phyloP scores from a whole-genome alignment of 2,797 vertebrate species.

The Mormyrops boulengeri region DNA sequence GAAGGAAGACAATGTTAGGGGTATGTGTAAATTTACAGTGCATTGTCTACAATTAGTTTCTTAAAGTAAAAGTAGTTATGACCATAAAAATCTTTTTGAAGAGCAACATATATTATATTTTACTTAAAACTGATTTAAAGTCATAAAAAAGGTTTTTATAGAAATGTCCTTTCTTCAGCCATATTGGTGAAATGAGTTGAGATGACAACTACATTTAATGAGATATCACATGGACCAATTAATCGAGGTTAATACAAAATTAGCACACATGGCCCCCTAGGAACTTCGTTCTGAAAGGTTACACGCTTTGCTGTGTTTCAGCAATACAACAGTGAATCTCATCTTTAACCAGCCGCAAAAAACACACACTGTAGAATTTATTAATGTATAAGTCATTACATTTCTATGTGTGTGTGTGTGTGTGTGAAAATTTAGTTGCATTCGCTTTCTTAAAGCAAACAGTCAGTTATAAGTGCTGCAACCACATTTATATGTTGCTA shows the following conservation, averaged over 20 bases:
- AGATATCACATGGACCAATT: not conserved
- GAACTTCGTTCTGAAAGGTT: not conserved
- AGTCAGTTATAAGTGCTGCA: not conserved
- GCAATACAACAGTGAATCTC: not conserved
- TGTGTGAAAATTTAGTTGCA: not conserved
- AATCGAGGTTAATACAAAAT: not conserved
- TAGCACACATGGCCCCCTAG: not conserved
- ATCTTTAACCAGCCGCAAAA: not conserved
- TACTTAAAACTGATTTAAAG: not conserved
- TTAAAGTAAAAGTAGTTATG: not conserved
- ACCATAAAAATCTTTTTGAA: not conserved
- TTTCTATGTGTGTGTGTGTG: not conserved
- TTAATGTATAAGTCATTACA: not conserved
- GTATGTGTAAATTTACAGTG: not conserved
- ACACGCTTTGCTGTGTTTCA: not conserved
- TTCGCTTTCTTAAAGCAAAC: not conserved
- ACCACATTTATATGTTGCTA: not conserved
- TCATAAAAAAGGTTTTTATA: not conserved
- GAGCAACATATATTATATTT: not conserved
- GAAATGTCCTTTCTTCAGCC: not conserved
- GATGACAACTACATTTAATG: not conserved
- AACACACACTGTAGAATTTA: not conserved
- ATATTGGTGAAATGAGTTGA: not conserved
- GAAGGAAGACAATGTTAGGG: not conserved
- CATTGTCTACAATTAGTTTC: not conserved